A percentile compares a stretch with the other conserved stretches of the same genome.
phyloP scores from a whole-genome alignment of 2,888 invertebrate species.

The Criorhina ranunculi region DNA sequence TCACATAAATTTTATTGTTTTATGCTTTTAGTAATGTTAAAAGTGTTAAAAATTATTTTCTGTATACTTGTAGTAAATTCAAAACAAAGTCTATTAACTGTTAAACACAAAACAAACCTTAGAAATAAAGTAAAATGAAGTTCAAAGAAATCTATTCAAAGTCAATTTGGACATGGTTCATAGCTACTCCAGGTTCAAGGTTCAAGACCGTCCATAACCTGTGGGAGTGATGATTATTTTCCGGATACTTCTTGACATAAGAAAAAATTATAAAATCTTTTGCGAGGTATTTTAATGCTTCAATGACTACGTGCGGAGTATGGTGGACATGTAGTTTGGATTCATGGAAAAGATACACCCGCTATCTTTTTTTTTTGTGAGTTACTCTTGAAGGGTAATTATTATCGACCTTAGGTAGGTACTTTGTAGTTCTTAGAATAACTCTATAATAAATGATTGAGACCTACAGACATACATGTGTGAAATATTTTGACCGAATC shows the following conservation, averaged over 20 bases:
- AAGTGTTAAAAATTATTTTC: background rate
- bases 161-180: background rate
- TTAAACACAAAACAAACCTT: background rate
- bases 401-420: background rate
- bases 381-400: background rate
- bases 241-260: background rate
- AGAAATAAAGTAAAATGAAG: background rate
- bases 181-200: constrained; percentile 20
- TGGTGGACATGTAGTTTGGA: background rate
- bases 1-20: constrained; percentile 36
- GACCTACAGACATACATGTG: background rate
- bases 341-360: background rate
- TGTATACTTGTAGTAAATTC: background rate
- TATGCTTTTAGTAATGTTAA: constrained; percentile 12
- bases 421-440: background rate
- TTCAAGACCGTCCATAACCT: constrained; percentile 12
- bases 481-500: background rate
- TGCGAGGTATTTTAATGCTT: constrained; percentile 1
- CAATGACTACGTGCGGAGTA: constrained; percentile 10
- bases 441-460: background rate
- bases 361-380: background rate
- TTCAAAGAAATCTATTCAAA: constrained; percentile 19
- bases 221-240: constrained; percentile 9
- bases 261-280: constrained; percentile 1
- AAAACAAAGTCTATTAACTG: constrained; percentile 8